These are phyloP conservation scores for Ophion obscuratus DNA, from an alignment of 2,888 invertebrate species.

Conservation along the genomic window DNA sequence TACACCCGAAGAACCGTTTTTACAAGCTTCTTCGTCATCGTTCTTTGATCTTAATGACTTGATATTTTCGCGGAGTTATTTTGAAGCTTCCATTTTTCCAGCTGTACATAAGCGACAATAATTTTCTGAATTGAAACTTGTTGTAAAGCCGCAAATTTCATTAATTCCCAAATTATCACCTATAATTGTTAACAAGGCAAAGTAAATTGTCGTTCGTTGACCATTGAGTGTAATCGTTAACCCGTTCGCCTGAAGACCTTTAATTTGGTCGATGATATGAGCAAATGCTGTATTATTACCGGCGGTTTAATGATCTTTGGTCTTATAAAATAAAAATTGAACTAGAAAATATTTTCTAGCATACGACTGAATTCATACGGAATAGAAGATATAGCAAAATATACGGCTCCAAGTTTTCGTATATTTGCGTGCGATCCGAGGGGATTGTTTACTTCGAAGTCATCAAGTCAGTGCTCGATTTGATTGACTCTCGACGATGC, in stretches of 20 bases:
- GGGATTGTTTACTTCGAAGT: slow-evolving; percentile 56
- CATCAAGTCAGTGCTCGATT: slow-evolving; percentile 23
- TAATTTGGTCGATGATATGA: slow-evolving; percentile 44
- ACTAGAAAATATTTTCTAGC: slow-evolving; percentile 54
- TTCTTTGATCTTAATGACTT: slow-evolving; percentile 10
- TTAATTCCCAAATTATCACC: slow-evolving; percentile 64
- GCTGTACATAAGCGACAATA: slow-evolving; percentile 42
- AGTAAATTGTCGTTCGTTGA: slow-evolving; percentile 40
- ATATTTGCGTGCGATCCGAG: slow-evolving; percentile 39
- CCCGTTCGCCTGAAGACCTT: slow-evolving; percentile 51
- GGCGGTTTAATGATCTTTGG: slow-evolving; percentile 42
- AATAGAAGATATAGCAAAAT: slow-evolving; percentile 40
- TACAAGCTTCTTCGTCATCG: slow-evolving; percentile 13
- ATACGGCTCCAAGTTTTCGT: slow-evolving; percentile 50
- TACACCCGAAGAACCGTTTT: slow-evolving; percentile 10
- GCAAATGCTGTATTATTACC: slow-evolving; percentile 47
- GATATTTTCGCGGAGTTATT: slow-evolving; percentile 8
- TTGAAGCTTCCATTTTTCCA: slow-evolving; percentile 19
- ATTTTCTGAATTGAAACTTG: slow-evolving; percentile 55
- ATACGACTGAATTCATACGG: slow-evolving; percentile 46
- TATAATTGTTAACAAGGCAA: slow-evolving; percentile 52
- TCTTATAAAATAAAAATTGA: slow-evolving; percentile 49
- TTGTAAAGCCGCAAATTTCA: slow-evolving; percentile 48
- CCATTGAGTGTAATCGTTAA: slow-evolving; percentile 39
- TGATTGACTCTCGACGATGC: not conserved